These are phyloP conservation scores for Alfaro cultratus DNA, from an alignment of 2,797 vertebrate species.

Conservation along the genomic window DNA sequence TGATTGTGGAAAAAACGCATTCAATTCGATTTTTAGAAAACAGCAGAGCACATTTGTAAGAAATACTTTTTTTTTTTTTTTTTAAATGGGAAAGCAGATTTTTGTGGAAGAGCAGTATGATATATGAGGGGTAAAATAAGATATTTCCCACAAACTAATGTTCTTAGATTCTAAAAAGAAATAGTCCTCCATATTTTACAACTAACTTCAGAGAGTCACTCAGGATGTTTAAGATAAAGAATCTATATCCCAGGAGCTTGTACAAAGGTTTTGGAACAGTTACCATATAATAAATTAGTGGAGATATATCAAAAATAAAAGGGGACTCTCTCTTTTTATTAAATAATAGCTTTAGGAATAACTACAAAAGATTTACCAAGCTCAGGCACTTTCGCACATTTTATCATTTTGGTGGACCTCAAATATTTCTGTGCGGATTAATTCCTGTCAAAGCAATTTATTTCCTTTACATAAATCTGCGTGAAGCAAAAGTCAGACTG, in stretches of 20 bases:
- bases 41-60: not conserved
- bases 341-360: conserved; percentile 57
- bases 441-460: not conserved
- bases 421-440: not conserved
- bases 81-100: not conserved
- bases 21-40: not conserved
- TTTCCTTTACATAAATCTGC: not conserved
- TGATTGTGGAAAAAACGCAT: not conserved
- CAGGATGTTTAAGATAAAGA: conserved; percentile 57
- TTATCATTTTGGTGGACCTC: conserved; percentile 27
- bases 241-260: conserved; percentile 61
- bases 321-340: conserved; percentile 36
- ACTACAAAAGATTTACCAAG: conserved; percentile 17
- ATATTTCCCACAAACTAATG: not conserved
- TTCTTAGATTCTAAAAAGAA: not conserved
- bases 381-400: conserved; percentile 34
- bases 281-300: conserved; percentile 30
- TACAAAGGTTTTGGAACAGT: conserved; percentile 56
- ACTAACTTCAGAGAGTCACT: conserved; percentile 52
- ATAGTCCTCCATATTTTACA: not conserved
- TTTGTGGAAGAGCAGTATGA: not conserved
- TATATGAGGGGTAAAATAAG: not conserved
- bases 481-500: not conserved
- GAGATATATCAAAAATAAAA: conserved; percentile 57
- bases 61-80: not conserved